Evolutionary conservation across 1,140 invertebrate genomes (phyloP).

Genomic region (Zophobas atratus): DNA sequence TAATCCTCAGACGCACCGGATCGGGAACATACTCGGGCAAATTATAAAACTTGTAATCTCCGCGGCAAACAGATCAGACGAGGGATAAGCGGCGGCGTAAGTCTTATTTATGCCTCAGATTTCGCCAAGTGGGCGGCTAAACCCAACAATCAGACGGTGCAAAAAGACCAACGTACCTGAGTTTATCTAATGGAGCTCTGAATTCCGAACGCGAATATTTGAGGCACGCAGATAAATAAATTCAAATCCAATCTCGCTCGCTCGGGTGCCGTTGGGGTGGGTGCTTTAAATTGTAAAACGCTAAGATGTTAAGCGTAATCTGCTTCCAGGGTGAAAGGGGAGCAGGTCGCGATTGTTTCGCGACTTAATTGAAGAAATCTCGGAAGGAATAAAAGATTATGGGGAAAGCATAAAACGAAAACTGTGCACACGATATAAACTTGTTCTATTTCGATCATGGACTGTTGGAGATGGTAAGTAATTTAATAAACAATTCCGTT

Average conservation of each 20-base stretch:
- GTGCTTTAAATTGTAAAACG: constrained; percentile 38
- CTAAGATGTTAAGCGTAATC: constrained; percentile 35
- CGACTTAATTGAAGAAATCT: constrained; percentile 32
- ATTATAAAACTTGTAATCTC: constrained; percentile 41
- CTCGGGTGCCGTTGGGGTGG: constrained; percentile 9
- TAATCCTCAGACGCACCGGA: constrained; percentile 28
- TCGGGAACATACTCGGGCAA: constrained; percentile 38
- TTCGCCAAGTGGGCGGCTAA: constrained; percentile 33
- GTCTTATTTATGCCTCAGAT: constrained; percentile 40
- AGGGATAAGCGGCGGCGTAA: constrained; percentile 24
- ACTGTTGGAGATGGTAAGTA: constrained; percentile 45
- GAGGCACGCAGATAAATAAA: constrained; percentile 41
- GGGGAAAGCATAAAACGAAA: constrained; percentile 25
- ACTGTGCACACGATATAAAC: constrained; percentile 15
- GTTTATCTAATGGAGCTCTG: constrained; percentile 27
- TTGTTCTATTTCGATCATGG: constrained; percentile 41
- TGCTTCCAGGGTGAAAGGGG: constrained; percentile 29
- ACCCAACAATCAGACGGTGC: constrained; percentile 15
- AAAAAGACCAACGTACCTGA: constrained; percentile 8
- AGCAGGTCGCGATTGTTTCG: constrained; percentile 29
- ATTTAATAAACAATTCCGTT: constrained; percentile 48
- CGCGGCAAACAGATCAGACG: constrained; percentile 36
- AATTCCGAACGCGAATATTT: constrained; percentile 29
- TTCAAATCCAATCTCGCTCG: constrained; percentile 37
- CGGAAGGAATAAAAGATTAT: constrained; percentile 1